These are phyloP conservation scores for Perodicticus potto DNA, from an alignment of 2,797 vertebrate species.

Conservation along the genomic window DNA sequence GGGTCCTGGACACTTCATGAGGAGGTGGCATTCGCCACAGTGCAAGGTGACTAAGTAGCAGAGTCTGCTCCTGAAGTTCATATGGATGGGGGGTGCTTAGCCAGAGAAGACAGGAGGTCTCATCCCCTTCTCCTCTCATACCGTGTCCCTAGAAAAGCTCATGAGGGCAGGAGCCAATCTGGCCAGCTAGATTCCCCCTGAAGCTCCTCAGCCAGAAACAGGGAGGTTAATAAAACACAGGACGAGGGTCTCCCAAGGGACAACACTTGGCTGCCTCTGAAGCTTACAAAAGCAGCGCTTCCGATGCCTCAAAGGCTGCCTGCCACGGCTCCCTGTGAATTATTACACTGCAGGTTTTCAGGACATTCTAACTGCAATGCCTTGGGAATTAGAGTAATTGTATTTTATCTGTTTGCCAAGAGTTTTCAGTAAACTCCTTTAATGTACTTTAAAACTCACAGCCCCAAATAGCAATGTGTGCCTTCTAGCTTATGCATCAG, in stretches of 20 bases:
- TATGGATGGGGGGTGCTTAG: neutral
- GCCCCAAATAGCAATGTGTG: slow-evolving; percentile 54
- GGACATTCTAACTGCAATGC: slow-evolving; percentile 61
- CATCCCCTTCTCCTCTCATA: neutral
- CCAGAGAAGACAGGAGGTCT: neutral
- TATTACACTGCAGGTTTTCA: slow-evolving; percentile 74
- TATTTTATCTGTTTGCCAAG: slow-evolving; percentile 84
- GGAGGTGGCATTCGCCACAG: neutral
- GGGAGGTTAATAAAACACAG: slow-evolving; percentile 63
- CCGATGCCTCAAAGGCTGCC: slow-evolving; percentile 54
- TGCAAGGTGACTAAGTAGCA: neutral
- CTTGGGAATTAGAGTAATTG: slow-evolving; percentile 72
- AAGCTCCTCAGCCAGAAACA: slow-evolving; percentile 6
- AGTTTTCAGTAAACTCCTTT: slow-evolving; percentile 80
- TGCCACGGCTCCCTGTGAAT: slow-evolving; percentile 66
- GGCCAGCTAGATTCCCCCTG: neutral
- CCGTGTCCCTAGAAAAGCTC: slow-evolving; percentile 29
- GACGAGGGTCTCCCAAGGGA: slow-evolving; percentile 57
- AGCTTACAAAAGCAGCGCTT: slow-evolving; percentile 70
- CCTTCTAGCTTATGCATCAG: slow-evolving; percentile 54
- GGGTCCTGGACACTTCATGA: neutral
- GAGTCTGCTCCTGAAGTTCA: neutral
- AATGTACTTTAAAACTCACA: slow-evolving; percentile 60
- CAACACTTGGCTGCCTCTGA: slow-evolving; percentile 53
- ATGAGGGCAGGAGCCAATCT: neutral